A percentile compares a stretch with the other conserved stretches of the same genome.
These are phyloP conservation scores for Strix uralensis DNA, from an alignment of 2,113 vertebrate genomes.

Conservation along the genomic window DNA sequence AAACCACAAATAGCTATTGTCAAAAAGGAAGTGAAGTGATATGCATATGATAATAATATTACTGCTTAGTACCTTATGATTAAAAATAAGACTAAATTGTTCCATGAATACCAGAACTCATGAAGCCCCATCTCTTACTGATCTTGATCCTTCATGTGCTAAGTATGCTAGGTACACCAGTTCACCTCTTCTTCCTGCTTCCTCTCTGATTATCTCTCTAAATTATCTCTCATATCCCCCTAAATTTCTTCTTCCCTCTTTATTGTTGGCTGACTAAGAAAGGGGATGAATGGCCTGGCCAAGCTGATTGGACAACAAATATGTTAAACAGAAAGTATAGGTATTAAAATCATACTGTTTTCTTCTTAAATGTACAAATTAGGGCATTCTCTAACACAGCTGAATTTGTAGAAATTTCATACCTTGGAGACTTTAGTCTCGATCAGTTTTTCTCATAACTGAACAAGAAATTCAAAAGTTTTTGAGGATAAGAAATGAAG, in stretches of 20 bases:
- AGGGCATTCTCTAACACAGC: background rate
- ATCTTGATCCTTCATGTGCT: accelerated
- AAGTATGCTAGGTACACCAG: accelerated
- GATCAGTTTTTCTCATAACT: background rate
- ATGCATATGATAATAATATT: background rate
- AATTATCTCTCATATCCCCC: background rate
- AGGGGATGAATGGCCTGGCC: accelerated
- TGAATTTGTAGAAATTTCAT: background rate
- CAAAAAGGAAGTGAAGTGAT: background rate
- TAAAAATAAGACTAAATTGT: background rate
- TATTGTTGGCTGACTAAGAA: background rate
- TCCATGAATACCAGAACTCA: background rate
- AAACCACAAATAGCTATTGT: background rate
- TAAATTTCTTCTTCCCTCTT: background rate
- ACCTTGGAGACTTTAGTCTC: background rate
- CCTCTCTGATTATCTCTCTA: background rate
- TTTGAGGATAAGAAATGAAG: background rate
- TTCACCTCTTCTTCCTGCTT: background rate
- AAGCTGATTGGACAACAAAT: background rate
- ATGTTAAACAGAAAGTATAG: background rate
- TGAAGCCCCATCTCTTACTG: background rate
- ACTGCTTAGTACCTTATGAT: background rate
- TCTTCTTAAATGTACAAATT: background rate
- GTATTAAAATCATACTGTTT: background rate
- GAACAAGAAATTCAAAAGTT: background rate